A percentile compares a stretch with the other conserved stretches of the same genome.
Evolutionary conservation across 2,888 invertebrate species (phyloP).

Genomic region (Melikaiella ostensackeni): DNA sequence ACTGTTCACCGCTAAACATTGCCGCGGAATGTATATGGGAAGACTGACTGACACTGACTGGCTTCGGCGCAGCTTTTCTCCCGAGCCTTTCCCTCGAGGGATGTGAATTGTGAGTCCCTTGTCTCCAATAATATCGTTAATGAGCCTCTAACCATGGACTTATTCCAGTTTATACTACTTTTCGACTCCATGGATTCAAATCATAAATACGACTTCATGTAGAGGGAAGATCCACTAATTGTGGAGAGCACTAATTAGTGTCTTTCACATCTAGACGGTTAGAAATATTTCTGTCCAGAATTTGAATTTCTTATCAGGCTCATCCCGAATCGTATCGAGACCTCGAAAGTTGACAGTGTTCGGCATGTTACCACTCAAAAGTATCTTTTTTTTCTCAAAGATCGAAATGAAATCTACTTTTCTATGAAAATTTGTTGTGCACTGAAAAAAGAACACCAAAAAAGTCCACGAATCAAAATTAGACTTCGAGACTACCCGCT

Average conservation of each 20-base stretch:
- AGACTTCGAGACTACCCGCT: no score
- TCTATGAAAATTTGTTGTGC: no score
- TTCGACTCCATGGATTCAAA: background rate
- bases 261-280: background rate
- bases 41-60: slow-evolving; percentile 11
- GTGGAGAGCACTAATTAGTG: background rate
- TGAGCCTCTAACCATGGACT: slow-evolving; percentile 31
- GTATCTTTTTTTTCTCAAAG: no score
- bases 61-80: slow-evolving; percentile 35
- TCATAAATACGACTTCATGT: background rate
- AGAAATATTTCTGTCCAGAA: background rate
- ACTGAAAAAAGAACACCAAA: no score
- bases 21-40: slow-evolving; percentile 42
- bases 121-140: slow-evolving; percentile 33
- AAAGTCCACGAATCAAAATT: no score
- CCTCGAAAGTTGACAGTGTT: no score
- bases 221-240: background rate
- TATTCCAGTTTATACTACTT: background rate
- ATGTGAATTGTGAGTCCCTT: slow-evolving; percentile 10
- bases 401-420: no score
- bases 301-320: background rate
- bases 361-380: no score
- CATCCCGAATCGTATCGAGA: no score
- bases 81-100: slow-evolving; percentile 26
- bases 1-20: slow-evolving; percentile 72